Base-by-base conservation (phyloP, 2,888 invertebrate genomes). In the Xestia sexstrigata region DNA sequence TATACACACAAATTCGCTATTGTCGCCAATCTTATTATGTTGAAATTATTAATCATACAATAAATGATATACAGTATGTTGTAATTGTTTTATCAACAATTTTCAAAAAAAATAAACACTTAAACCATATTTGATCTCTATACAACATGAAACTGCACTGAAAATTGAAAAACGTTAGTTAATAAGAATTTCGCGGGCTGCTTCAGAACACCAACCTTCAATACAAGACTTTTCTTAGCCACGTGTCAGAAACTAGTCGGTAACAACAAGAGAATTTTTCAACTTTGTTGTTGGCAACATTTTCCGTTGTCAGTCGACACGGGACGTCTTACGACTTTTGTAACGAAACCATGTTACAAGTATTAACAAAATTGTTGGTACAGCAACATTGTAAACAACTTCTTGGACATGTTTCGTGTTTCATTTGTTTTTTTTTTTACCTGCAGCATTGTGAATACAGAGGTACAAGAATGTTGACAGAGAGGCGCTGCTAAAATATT, bases 321-420 rank as follows among this genome's bases (percentile, higher is more conserved):
- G 72, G 26, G 52, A 45, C 26, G 66, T 60, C 65, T 78, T 78
- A 70, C 47, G 58, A 78, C 42, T 78, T 70, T 58, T 42, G 55
- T 78, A n/a, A 70, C 55, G 55, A 70, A 78, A 30, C 30, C 63
- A 17, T 58, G 70, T 78, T 79, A 66, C 65, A 45, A 35, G 35
- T 60, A 23, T 66, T 52, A 72, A 78, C 58, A 71, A 60, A 45
- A n/a, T 45, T 67, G 58, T 66, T 60, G 35, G 15, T 79, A 60
- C 65, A 60, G 66, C 58, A 79, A 78, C 72, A 15, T 23, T 52
- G 49, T 17, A 35, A 17, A 45, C 17, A 52, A 72, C 72, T 72
- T 67, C 60, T 66, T 60, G 26, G 0, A 35, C 15, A 35, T 2
- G 42, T 42, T 71, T 26, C 17, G 65, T 58, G 20, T 70, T 65